Evolutionary conservation across 2,888 invertebrate species (phyloP).

Genomic region (Mantis religiosa): DNA sequence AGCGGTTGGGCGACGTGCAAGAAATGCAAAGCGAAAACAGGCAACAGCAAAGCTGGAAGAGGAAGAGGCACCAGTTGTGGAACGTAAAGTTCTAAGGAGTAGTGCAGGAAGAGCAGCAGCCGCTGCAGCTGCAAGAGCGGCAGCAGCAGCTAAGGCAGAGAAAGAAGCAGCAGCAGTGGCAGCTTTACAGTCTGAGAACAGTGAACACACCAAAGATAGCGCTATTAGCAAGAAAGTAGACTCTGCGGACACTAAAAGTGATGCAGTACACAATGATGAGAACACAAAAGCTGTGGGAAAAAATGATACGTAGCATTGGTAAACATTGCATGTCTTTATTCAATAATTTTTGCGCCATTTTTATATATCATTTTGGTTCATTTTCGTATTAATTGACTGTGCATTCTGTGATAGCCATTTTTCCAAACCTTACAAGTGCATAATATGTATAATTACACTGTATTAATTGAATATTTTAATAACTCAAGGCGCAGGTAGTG

Average conservation of each 20-base stretch:
- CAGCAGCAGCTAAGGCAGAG: conserved; percentile 42
- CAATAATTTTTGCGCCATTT: conserved; percentile 22
- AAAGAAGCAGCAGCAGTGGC: not conserved
- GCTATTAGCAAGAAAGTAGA: not conserved
- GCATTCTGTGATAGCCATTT: conserved; percentile 35
- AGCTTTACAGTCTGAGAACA: conserved; percentile 2
- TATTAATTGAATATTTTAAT: conserved; percentile 27
- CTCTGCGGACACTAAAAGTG: conserved; percentile 7
- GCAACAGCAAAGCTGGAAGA: conserved; percentile 38
- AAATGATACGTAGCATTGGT: conserved; percentile 29
- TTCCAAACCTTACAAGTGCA: conserved; percentile 27
- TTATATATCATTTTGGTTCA: conserved; percentile 25
- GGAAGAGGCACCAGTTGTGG: conserved; percentile 51
- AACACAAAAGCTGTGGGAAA: conserved; percentile 11
- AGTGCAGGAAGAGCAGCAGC: conserved; percentile 68
- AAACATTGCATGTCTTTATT: conserved; percentile 25
- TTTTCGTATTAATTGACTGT: conserved; percentile 33
- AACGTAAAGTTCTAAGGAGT: conserved; percentile 55
- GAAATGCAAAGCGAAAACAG: conserved; percentile 36
- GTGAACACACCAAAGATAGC: conserved; percentile 27
- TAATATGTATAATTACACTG: conserved; percentile 16
- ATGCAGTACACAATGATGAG: not conserved
- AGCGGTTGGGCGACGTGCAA: conserved; percentile 40
- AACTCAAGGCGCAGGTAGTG: not conserved
- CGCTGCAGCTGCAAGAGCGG: conserved; percentile 50